phyloP scores from a whole-genome alignment of 2,888 invertebrate species.

The Polydrusus pterygomalis region DNA sequence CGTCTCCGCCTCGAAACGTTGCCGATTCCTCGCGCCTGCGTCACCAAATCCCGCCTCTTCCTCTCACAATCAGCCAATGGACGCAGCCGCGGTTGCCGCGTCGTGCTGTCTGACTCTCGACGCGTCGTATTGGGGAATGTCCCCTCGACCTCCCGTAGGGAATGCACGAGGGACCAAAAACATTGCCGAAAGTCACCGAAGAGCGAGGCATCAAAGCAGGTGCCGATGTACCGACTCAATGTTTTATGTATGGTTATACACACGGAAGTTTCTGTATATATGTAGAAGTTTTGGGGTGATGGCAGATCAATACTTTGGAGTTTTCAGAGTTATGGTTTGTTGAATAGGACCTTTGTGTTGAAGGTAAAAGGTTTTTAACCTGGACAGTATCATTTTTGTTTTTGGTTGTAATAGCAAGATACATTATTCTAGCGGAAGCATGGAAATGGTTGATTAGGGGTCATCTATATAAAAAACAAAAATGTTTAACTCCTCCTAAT shows the following conservation, averaged over 20 bases:
- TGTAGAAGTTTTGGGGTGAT: conserved; percentile 38
- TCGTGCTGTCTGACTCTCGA: conserved; percentile 48
- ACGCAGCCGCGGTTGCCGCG: conserved; percentile 44
- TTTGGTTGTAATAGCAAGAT: too few species aligned
- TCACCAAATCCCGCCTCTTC: conserved; percentile 42
- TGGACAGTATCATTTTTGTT: background rate
- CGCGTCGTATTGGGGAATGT: conserved; percentile 50
- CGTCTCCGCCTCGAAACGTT: conserved; percentile 40
- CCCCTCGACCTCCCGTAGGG: conserved; percentile 34
- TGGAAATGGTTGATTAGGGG: too few species aligned
- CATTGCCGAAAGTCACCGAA: conserved; percentile 48
- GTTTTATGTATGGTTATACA: conserved; percentile 46
- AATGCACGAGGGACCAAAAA: conserved; percentile 37
- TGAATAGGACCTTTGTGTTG: conserved; percentile 1
- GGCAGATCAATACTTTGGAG: conserved; percentile 46
- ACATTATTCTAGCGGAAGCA: too few species aligned
- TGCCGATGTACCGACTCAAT: conserved; percentile 48
- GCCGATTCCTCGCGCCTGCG: conserved; percentile 39
- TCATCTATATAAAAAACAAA: too few species aligned
- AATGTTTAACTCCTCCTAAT: too few species aligned
- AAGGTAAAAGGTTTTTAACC: conserved; percentile 5
- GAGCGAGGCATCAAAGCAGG: conserved; percentile 46
- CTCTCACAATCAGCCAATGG: conserved; percentile 41
- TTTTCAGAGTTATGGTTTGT: conserved; percentile 26
- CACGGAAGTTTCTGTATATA: conserved; percentile 34